Evolutionary conservation across 2,113 vertebrate species (phyloP).

Genomic region (Dunckerocampus dactyliophorus): DNA sequence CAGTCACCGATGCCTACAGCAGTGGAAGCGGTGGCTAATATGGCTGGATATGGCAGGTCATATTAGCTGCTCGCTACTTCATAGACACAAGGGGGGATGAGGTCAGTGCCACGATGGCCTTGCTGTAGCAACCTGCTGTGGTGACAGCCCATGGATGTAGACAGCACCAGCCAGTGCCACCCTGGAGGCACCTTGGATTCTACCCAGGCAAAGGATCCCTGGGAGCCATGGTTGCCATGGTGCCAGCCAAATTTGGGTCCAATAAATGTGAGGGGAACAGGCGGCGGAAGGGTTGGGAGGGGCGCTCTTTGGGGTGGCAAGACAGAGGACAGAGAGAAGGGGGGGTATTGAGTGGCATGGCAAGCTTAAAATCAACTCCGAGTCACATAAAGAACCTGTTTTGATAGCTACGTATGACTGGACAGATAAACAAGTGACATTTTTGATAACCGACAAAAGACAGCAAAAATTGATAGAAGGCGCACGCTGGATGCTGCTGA

Average conservation of each 20-base stretch:
- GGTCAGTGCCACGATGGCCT: constrained; percentile 25
- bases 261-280: constrained; percentile 63
- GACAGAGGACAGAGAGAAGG: constrained; percentile 37
- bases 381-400: constrained; percentile 14
- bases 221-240: constrained; percentile 75
- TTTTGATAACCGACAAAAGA: constrained; percentile 23
- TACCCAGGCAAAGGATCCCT: constrained; percentile 70
- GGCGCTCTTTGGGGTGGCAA: constrained; percentile 27
- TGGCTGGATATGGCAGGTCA: constrained; percentile 52
- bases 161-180: constrained; percentile 62
- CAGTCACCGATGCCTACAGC: constrained; percentile 35
- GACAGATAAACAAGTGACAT: constrained; percentile 16
- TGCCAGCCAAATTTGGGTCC: constrained; percentile 73
- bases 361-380: constrained; percentile 33
- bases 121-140: constrained; percentile 40
- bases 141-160: constrained; percentile 47
- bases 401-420: constrained; percentile 5
- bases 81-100: constrained; percentile 33
- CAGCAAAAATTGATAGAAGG: constrained; percentile 4
- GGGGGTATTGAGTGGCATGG: constrained; percentile 34
- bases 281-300: constrained; percentile 44
- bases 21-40: constrained; percentile 42
- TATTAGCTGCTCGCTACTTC: constrained; percentile 54
- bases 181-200: constrained; percentile 71
- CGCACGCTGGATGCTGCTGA: constrained; percentile 25